Conservation (phyloP, 2,888 invertebrate species). For the Agonopterix heracliana region DNA sequence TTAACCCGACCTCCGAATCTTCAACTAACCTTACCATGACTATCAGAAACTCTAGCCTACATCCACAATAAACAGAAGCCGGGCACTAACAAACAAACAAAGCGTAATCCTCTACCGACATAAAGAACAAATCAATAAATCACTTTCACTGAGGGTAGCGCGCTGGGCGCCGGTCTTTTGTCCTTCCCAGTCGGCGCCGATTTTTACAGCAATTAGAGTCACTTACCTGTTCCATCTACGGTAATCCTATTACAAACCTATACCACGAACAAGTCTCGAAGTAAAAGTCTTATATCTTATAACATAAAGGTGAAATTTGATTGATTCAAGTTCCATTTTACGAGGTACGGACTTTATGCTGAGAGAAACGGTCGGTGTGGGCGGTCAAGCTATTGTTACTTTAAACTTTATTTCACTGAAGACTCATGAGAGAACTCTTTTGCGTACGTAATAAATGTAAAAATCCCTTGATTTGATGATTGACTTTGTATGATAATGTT, state of each 20-base stretch:
- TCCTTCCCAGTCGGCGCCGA: constrained; percentile 59
- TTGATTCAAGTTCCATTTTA: neutral
- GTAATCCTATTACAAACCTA: constrained; percentile 61
- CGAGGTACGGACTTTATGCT: constrained; percentile 3
- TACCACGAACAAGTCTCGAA: too few relatives aligned
- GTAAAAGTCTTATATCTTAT: too few relatives aligned
- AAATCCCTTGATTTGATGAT: too few relatives aligned
- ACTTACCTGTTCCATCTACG: constrained; percentile 65
- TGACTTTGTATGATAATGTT: neutral
- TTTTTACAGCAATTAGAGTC: constrained; percentile 74
- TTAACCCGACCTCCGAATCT: neutral
- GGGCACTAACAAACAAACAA: constrained; percentile 57
- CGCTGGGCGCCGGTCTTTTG: constrained; percentile 60
- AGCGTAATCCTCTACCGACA: constrained; percentile 55
- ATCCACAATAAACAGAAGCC: constrained; percentile 38
- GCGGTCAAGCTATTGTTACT: constrained; percentile 15
- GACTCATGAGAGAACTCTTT: constrained; percentile 9
- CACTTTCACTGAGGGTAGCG: constrained; percentile 59
- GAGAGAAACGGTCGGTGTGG: constrained; percentile 17
- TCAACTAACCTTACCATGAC: neutral
- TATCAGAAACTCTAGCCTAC: constrained; percentile 3
- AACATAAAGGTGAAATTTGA: neutral
- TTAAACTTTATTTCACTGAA: too few relatives aligned
- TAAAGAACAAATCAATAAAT: constrained; percentile 68
- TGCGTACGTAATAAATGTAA: neutral